phyloP scores from a whole-genome alignment of 2,888 invertebrate genomes.

The Bugulina stolonifera region DNA sequence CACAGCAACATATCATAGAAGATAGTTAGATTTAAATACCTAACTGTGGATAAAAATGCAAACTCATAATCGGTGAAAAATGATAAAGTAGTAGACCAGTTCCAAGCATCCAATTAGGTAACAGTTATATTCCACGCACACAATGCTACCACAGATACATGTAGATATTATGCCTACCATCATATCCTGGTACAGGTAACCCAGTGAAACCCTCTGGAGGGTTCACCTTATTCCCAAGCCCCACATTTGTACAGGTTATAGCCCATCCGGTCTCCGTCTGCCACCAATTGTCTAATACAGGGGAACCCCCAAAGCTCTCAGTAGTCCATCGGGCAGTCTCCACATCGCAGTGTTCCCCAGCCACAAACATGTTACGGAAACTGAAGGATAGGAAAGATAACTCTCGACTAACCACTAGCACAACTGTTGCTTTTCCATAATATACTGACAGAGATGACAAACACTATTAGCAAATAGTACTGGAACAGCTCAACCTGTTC shows the following conservation, averaged over 20 bases:
- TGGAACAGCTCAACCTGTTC: no score
- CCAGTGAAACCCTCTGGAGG: conserved; percentile 69
- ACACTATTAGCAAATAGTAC: no score
- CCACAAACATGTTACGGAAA: conserved; percentile 47
- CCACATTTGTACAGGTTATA: conserved; percentile 76
- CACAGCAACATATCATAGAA: conserved; percentile 14
- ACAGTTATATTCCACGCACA: no score
- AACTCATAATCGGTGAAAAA: no score
- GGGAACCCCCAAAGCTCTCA: conserved; percentile 62
- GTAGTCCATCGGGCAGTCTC: conserved; percentile 78
- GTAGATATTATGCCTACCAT: conserved; percentile 48
- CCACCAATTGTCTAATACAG: conserved; percentile 91
- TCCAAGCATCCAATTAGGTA: no score
- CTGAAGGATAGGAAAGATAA: conserved; percentile 34
- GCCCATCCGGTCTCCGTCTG: conserved; percentile 92
- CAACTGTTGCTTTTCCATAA: no score
- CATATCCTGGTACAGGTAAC: conserved; percentile 80
- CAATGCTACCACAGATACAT: neutral
- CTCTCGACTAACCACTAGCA: no score
- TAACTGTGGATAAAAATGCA: no score
- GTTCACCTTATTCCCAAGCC: conserved; percentile 62
- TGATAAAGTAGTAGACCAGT: no score
- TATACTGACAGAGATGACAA: no score
- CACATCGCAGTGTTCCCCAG: conserved; percentile 84
- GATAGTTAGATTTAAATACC: no score